Percentiles rank a stretch among this genome's conserved stretches.
Conservation (phyloP, 2,888 invertebrate genomes). For the Tethea ocularis region DNA sequence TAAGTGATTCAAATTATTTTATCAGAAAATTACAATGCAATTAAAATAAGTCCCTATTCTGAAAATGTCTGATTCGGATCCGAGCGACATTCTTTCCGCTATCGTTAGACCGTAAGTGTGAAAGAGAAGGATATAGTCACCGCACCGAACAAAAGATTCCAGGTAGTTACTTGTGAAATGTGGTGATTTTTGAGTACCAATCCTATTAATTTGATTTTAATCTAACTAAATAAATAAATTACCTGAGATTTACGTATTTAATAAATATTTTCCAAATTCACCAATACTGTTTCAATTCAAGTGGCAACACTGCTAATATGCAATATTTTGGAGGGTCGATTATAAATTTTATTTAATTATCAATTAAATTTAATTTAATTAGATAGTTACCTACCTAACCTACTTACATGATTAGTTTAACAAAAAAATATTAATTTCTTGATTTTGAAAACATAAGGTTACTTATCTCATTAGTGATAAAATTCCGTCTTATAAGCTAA, state of each 20-base stretch:
- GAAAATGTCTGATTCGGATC: constrained; percentile 39
- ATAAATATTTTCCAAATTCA: not conserved
- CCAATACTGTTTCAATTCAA: not conserved
- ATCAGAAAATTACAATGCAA: constrained; percentile 26
- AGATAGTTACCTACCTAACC: too few species aligned
- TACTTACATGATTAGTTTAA: too few species aligned
- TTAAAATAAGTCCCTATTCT: constrained; percentile 36
- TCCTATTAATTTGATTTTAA: constrained; percentile 14
- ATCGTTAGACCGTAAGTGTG: constrained; percentile 22
- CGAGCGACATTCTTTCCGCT: constrained; percentile 27
- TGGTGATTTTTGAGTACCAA: constrained; percentile 26
- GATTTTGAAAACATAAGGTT: too few species aligned
- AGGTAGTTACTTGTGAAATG: constrained; percentile 51
- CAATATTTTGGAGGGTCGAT: too few species aligned
- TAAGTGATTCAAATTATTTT: not conserved
- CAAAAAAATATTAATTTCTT: too few species aligned
- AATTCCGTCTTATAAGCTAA: too few species aligned
- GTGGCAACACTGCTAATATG: too few species aligned
- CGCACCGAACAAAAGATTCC: constrained; percentile 48
- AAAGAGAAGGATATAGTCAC: constrained; percentile 34
- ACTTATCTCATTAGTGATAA: too few species aligned
- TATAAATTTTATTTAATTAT: too few species aligned
- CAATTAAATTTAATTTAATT: too few species aligned
- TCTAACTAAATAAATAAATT: not conserved
- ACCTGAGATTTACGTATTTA: not conserved